Percentiles rank a stretch among this genome's conserved stretches.
These are phyloP conservation scores for Meloidogyne hapla DNA, from an alignment of 1,140 invertebrate genomes.

Conservation along the genomic window DNA sequence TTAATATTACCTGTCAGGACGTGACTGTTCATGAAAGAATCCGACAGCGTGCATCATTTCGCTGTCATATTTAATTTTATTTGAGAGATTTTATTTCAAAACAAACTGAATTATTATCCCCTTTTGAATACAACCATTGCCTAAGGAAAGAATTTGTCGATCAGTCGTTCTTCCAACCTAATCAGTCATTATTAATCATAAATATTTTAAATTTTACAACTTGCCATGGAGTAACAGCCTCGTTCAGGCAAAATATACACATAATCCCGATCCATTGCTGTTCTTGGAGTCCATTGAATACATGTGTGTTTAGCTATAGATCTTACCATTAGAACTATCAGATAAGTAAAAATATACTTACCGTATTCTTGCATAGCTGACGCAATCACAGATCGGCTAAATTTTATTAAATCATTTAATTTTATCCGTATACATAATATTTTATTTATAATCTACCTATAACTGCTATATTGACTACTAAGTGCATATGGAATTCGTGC, in stretches of 20 bases:
- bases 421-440: background rate
- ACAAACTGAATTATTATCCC: background rate
- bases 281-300: constrained; percentile 62
- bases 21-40: constrained; percentile 66
- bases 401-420: constrained; percentile 29
- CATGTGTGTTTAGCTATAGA: constrained; percentile 45
- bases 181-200: background rate
- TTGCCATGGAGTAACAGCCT: constrained; percentile 46
- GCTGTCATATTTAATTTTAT: constrained; percentile 63
- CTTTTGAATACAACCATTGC: constrained; percentile 72
- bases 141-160: constrained; percentile 68
- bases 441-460: constrained; percentile 56
- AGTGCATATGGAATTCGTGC: constrained; percentile 61
- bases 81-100: background rate
- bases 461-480: constrained; percentile 61
- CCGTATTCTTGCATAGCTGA: constrained; percentile 61
- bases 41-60: constrained; percentile 66
- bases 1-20: constrained; percentile 55
- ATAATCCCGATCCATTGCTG: constrained; percentile 54
- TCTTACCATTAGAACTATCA: background rate
- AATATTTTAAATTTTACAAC: constrained; percentile 23
- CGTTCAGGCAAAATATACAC: constrained; percentile 62
- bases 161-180: constrained; percentile 61
- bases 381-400: constrained; percentile 62
- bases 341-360: background rate